Percentiles rank a stretch among this genome's conserved stretches.
phyloP scores from a whole-genome alignment of 2,888 invertebrate genomes.

The Zhengitettix transpicula region DNA sequence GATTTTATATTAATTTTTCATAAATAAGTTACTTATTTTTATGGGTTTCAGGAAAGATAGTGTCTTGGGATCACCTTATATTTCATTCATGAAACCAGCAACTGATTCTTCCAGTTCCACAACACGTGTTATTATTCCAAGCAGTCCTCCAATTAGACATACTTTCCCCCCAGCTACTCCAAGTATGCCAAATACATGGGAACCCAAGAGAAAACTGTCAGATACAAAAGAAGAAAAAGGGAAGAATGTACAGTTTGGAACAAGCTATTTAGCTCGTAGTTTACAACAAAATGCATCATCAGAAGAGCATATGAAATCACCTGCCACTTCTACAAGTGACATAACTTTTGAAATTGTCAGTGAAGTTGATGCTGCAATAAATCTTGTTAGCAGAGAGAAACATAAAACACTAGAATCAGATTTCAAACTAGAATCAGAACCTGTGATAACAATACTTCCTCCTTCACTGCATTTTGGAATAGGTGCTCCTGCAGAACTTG shows the following conservation, averaged over 20 bases:
- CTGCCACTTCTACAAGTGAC: neutral
- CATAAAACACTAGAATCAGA: neutral
- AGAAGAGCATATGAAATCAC: neutral
- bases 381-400: neutral
- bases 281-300: neutral
- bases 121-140: constrained; percentile 4
- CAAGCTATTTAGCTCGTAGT: constrained; percentile 3
- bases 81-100: neutral
- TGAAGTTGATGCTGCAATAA: neutral
- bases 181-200: neutral
- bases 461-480: neutral
- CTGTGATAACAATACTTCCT: neutral
- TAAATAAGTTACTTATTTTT: no score
- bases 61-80: neutral
- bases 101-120: neutral
- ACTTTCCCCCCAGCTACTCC: neutral
- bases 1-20: no score
- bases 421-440: neutral
- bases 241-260: neutral
- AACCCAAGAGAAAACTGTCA: neutral
- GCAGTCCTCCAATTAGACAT: constrained; percentile 5
- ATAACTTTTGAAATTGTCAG: neutral
- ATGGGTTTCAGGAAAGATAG: neutral
- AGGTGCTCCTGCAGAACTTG: neutral
- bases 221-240: neutral